Percentiles rank a stretch among this genome's conserved stretches.
Conservation (phyloP, 2,888 invertebrate genomes). For the Metalampra italica region DNA sequence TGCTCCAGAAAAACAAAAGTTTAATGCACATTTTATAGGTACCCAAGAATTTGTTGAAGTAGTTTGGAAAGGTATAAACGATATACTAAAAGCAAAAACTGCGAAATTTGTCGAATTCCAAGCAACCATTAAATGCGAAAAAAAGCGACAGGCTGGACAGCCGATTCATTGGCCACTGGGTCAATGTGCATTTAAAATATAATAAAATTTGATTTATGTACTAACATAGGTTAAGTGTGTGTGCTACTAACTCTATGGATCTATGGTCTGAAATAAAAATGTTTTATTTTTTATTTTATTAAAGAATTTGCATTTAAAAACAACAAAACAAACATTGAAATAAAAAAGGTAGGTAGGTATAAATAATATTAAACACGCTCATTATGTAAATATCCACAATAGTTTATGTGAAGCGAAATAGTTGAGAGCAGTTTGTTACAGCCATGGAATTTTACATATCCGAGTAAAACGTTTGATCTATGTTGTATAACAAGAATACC, state of each 20-base stretch:
- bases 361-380: constrained; percentile 27
- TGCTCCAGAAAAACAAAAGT: constrained; percentile 26
- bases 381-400: constrained; percentile 39
- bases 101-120: constrained; percentile 5
- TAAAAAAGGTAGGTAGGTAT: constrained; percentile 6
- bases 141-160: too few species aligned
- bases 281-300: too few species aligned
- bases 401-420: constrained; percentile 29
- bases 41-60: constrained; percentile 23
- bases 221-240: too few species aligned
- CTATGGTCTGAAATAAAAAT: too few species aligned
- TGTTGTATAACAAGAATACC: constrained; percentile 6
- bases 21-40: constrained; percentile 34
- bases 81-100: constrained; percentile 15
- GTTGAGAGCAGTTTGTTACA: constrained; percentile 21
- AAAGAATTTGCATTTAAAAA: constrained; percentile 7
- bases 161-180: too few species aligned
- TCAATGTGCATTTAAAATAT: too few species aligned
- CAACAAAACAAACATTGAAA: constrained; percentile 8
- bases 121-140: constrained; percentile 1
- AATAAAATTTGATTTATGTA: too few species aligned
- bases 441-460: constrained; percentile 8
- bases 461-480: constrained; percentile 1
- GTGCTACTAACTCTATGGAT: too few species aligned
- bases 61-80: constrained; percentile 33